phyloP scores from a whole-genome alignment of 2,888 invertebrate genomes.

The Ichneumon xanthorius region DNA sequence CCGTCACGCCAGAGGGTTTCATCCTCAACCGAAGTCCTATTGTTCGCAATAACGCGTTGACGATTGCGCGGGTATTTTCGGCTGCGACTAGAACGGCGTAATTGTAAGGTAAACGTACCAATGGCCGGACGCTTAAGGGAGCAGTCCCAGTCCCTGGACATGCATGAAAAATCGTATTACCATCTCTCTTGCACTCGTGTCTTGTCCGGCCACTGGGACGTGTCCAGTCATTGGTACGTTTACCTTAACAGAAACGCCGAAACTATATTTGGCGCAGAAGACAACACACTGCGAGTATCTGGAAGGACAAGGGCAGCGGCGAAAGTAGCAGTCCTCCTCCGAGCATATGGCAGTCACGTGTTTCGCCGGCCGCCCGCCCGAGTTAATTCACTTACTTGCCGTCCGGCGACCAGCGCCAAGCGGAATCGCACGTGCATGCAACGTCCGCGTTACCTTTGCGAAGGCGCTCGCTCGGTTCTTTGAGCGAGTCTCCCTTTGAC shows the following conservation, averaged over 20 bases:
- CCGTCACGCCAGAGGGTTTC: too few relatives aligned
- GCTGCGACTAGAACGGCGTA: neutral
- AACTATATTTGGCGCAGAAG: slow-evolving; percentile 3
- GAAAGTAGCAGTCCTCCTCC: neutral
- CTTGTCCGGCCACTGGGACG: too few relatives aligned
- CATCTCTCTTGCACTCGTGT: too few relatives aligned
- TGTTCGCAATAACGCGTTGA: too few relatives aligned
- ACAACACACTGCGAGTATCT: neutral
- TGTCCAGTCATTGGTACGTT: too few relatives aligned
- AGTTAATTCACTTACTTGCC: slow-evolving; percentile 52
- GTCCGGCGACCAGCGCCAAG: slow-evolving; percentile 2
- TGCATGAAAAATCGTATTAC: too few relatives aligned
- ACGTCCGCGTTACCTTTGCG: slow-evolving; percentile 32
- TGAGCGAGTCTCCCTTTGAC: neutral
- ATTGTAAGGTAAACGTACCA: too few relatives aligned
- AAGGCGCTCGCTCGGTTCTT: neutral
- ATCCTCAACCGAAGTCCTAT: too few relatives aligned
- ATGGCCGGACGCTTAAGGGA: too few relatives aligned
- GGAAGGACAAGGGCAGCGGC: slow-evolving; percentile 56
- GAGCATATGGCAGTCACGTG: slow-evolving; percentile 79
- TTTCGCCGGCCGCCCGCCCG: slow-evolving; percentile 64
- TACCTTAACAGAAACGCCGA: neutral
- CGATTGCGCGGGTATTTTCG: neutral
- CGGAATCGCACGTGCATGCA: slow-evolving; percentile 15
- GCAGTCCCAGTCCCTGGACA: too few relatives aligned